Evolutionary conservation across 2,113 vertebrate genomes (phyloP).

Genomic region (Macrotus californicus): DNA sequence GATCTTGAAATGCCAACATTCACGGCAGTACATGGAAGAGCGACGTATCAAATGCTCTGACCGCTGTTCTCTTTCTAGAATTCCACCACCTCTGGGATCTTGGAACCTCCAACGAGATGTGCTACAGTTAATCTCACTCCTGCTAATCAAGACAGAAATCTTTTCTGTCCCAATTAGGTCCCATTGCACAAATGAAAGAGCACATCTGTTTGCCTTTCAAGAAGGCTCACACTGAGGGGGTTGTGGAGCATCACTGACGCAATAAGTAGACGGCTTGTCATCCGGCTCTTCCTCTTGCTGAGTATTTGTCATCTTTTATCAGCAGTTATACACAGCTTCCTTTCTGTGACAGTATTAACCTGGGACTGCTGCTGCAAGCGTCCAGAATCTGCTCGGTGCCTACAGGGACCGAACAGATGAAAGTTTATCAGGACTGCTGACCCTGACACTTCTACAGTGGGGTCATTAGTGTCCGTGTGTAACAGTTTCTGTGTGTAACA

Average conservation of each 20-base stretch:
- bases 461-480: conserved; percentile 61
- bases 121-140: neutral
- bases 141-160: conserved; percentile 48
- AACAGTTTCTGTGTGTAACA: conserved; percentile 1
- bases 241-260: neutral
- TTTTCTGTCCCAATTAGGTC: conserved; percentile 42
- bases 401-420: conserved; percentile 54
- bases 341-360: conserved; percentile 66
- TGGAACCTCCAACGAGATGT: neutral
- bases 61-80: neutral
- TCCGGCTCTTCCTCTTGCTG: neutral
- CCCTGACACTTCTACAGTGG: conserved; percentile 69
- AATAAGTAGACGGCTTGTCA: neutral
- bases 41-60: neutral
- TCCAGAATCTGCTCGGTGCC: conserved; percentile 44
- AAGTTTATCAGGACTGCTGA: conserved; percentile 68
- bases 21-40: neutral
- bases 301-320: conserved; percentile 32
- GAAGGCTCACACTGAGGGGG: neutral
- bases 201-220: conserved; percentile 34
- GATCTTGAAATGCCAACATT: neutral
- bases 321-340: conserved; percentile 57
- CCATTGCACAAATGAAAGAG: neutral
- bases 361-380: conserved; percentile 47
- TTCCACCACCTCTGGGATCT: neutral